phyloP scores from a whole-genome alignment of 92 coral and sea anemone genomes.

The Nematostella vectensis region DNA sequence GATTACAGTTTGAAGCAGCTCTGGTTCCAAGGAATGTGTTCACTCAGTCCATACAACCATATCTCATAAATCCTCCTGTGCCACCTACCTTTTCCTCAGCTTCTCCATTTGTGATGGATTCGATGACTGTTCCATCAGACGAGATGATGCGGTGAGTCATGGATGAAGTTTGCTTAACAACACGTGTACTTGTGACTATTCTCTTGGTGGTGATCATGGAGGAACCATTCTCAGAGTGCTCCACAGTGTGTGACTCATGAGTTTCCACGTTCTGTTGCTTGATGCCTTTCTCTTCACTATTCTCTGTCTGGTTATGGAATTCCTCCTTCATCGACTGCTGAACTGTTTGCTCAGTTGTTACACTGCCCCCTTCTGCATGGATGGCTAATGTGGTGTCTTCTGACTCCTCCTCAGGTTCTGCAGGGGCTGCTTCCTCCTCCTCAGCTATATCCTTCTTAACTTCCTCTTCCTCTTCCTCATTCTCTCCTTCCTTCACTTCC shows the following conservation, averaged over 20 bases:
- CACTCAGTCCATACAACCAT: too few species aligned
- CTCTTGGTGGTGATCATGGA: constrained; percentile 35
- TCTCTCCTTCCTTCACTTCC: constrained; percentile 18
- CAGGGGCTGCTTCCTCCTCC: constrained; percentile 40
- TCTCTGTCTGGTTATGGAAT: constrained; percentile 33
- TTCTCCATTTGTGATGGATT: constrained; percentile 61
- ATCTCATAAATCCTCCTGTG: too few species aligned
- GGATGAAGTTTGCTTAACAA: constrained; percentile 57
- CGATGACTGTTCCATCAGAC: constrained; percentile 53
- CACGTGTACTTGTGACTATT: constrained; percentile 55
- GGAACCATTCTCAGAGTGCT: constrained; percentile 31
- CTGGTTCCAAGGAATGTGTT: too few species aligned
- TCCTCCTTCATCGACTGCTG: constrained; percentile 19
- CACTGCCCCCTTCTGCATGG: constrained; percentile 17
- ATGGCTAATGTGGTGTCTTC: constrained; percentile 9
- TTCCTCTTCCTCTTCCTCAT: constrained; percentile 37
- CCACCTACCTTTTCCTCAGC: constrained; percentile 42
- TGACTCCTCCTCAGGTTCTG: constrained; percentile 32
- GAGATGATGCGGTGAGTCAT: constrained; percentile 56
- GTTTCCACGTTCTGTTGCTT: constrained; percentile 38
- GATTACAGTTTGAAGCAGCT: too few species aligned
- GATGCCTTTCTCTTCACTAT: constrained; percentile 35
- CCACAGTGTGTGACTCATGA: constrained; percentile 26
- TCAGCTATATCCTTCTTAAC: constrained; percentile 33
- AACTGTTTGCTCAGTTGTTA: constrained; percentile 22